Conservation (phyloP, 2,113 vertebrate genomes). For the Naja naja region DNA sequence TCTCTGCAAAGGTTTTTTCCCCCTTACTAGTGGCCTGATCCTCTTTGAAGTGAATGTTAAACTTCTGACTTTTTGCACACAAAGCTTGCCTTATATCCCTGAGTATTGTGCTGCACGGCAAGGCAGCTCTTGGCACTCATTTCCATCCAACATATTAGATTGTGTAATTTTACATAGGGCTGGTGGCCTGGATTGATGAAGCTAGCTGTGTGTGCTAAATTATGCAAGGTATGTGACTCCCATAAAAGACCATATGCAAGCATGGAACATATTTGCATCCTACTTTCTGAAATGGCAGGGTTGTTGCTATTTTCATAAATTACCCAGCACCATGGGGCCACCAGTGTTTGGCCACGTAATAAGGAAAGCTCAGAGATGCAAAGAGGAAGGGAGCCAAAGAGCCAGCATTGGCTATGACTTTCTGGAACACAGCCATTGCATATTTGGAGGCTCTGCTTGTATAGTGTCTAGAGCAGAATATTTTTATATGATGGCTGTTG, state of each 20-base stretch:
- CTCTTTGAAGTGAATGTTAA: neutral
- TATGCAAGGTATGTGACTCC: neutral
- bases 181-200: neutral
- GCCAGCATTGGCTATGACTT: neutral
- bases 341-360: neutral
- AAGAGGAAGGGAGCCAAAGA: neutral
- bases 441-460: neutral
- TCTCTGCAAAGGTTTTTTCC: neutral
- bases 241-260: neutral
- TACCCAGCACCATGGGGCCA: neutral
- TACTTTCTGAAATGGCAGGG: constrained; percentile 15
- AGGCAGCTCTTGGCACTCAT: neutral
- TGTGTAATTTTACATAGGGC: neutral
- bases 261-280: neutral
- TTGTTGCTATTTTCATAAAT: neutral
- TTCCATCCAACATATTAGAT: neutral
- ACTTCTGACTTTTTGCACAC: neutral
- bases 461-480: neutral
- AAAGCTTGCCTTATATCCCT: neutral
- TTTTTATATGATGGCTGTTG: neutral
- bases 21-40: neutral
- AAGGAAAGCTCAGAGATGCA: neutral
- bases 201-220: neutral
- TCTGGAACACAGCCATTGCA: neutral
- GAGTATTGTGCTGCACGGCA: neutral